These are phyloP conservation scores for Sphaeramia orbicularis DNA, from an alignment of 2,797 vertebrate genomes.

Conservation along the genomic window DNA sequence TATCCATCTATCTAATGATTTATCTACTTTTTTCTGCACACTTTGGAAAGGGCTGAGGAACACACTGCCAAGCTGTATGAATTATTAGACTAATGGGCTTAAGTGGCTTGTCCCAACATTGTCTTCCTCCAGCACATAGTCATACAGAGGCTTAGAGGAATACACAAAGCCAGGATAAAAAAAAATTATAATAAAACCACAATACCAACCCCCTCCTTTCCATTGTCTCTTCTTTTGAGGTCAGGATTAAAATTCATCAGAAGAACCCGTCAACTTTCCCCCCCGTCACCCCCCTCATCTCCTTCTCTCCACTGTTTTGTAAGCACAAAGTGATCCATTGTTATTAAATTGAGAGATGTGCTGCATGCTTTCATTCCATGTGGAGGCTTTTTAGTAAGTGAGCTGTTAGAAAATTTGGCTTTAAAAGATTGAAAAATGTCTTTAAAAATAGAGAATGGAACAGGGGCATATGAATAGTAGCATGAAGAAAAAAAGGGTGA, in stretches of 20 bases:
- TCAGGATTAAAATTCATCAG: slow-evolving; percentile 78
- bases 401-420: slow-evolving; percentile 60
- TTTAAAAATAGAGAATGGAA: slow-evolving; percentile 37
- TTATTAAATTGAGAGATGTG: slow-evolving; percentile 57
- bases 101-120: slow-evolving; percentile 84
- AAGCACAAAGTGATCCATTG: slow-evolving; percentile 53
- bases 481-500: neutral
- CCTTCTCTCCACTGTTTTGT: slow-evolving; percentile 38
- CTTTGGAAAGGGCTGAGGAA: slow-evolving; percentile 71
- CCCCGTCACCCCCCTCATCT: slow-evolving; percentile 3
- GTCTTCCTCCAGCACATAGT: slow-evolving; percentile 67
- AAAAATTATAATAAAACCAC: slow-evolving; percentile 57
- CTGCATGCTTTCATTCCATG: slow-evolving; percentile 23
- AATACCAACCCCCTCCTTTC: slow-evolving; percentile 40
- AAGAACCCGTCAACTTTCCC: slow-evolving; percentile 55
- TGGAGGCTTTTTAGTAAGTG: slow-evolving; percentile 46
- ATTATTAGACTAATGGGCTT: slow-evolving; percentile 85
- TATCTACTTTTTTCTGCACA: slow-evolving; percentile 52
- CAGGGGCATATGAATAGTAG: slow-evolving; percentile 7
- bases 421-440: slow-evolving; percentile 49
- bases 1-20: slow-evolving; percentile 41
- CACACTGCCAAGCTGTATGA: slow-evolving; percentile 80
- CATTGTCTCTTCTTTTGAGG: slow-evolving; percentile 50
- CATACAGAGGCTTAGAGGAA: slow-evolving; percentile 54
- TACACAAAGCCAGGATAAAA: slow-evolving; percentile 52